Evolutionary conservation across 2,113 vertebrate species (phyloP).

Genomic region (Delphinus delphis): DNA sequence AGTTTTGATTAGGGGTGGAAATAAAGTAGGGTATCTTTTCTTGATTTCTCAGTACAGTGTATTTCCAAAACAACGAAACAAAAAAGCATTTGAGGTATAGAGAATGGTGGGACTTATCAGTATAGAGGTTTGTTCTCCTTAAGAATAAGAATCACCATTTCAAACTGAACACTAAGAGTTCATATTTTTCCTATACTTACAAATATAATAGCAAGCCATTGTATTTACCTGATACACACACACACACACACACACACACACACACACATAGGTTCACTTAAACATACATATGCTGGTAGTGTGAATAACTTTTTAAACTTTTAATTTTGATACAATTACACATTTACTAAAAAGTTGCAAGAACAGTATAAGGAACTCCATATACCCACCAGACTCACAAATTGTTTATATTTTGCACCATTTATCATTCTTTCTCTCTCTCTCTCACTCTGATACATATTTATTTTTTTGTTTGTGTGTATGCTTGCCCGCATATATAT

Average conservation of each 20-base stretch:
- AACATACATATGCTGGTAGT: not conserved
- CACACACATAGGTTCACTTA: not conserved
- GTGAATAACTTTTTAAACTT: not conserved
- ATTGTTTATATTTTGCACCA: not conserved
- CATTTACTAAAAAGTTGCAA: not conserved
- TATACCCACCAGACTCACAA: not conserved
- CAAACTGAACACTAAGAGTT: not conserved
- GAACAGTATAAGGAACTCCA: not conserved
- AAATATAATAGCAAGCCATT: not conserved
- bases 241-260: not conserved
- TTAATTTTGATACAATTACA: conserved; percentile 13
- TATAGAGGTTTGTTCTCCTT: not conserved
- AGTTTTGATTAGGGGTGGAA: not conserved
- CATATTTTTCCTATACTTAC: not conserved
- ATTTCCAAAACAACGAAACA: not conserved
- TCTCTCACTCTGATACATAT: not conserved
- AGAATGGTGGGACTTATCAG: not conserved
- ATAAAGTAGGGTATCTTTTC: not conserved
- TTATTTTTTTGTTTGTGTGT: not conserved
- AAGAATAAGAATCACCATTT: not conserved
- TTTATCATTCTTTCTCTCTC: not conserved
- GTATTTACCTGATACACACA: not conserved
- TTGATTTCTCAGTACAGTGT: not conserved
- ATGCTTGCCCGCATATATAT: not conserved
- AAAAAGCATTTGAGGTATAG: not conserved